A percentile compares a stretch with the other conserved stretches of the same genome.
phyloP scores from a whole-genome alignment of 2,113 vertebrate genomes.

The Rhipidura dahli region DNA sequence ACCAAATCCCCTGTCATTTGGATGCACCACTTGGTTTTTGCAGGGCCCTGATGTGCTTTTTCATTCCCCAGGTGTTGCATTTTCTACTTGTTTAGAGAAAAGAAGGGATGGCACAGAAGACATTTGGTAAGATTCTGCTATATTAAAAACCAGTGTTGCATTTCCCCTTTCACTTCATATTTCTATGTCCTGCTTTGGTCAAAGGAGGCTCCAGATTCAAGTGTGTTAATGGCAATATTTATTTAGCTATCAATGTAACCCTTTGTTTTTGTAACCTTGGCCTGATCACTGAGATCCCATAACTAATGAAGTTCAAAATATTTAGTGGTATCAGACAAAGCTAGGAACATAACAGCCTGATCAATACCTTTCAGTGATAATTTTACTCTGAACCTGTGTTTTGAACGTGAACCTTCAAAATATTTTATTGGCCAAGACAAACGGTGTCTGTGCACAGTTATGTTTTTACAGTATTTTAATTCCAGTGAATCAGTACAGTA shows the following conservation, averaged over 20 bases:
- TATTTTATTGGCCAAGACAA: constrained; percentile 51
- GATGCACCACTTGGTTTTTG: neutral
- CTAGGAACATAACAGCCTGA: neutral
- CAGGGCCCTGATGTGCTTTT: neutral
- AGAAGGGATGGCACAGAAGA: neutral
- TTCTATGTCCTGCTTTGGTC: neutral
- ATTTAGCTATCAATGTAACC: neutral
- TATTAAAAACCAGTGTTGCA: neutral
- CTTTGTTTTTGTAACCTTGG: constrained; percentile 22
- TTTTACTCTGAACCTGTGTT: constrained; percentile 31
- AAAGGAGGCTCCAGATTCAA: neutral
- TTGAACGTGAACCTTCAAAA: constrained; percentile 36
- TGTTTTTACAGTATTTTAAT: constrained; percentile 71
- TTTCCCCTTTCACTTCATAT: neutral
- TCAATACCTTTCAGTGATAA: constrained; percentile 33
- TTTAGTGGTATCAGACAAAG: neutral
- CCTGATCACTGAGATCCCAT: neutral
- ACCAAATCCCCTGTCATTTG: neutral
- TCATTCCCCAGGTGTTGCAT: neutral
- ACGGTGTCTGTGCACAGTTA: constrained; percentile 42
- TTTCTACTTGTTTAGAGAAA: neutral
- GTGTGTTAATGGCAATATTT: constrained; percentile 25
- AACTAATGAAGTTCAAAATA: neutral
- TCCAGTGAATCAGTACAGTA: constrained; percentile 66
- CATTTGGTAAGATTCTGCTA: neutral